Evolutionary conservation across 2,113 vertebrate species (phyloP), one percentile per base, ranked within the genome.

Genomic region (Petrocephalus zakoni): DNA sequence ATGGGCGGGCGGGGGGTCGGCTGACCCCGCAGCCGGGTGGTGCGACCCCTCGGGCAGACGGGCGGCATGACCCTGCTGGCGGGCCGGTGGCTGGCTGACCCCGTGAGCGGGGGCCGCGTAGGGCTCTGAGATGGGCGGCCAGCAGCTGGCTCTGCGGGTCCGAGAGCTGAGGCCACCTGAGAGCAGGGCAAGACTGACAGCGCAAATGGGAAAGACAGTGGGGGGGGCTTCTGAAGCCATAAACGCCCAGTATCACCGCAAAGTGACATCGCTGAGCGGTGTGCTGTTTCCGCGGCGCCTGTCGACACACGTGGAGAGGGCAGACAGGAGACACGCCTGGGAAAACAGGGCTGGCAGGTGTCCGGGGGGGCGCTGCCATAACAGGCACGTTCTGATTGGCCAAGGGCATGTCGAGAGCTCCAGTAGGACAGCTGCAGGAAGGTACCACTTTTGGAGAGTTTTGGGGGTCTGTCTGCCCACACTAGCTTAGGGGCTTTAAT

Each of bases 121-220:
- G 75, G 91, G 85, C 10, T 64, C 34, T 87, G 89, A 87, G 90
- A 91, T 87, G 84, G 91, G 88, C 93, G 93, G 92, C 93, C 94
- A 92, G 91, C 94, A 94, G 94, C 94, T 95, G 95, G 92, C 90
- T 29, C 53, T 85, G n/a, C 0, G 47, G 89, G 75, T 91, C 90
- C 90, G 91, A 94, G 94, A 1, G 85, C 55, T 85, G 88, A 89
- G 90, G 81, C 15, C 42, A 81, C 37, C 37, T 81, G 75, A 81
- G 75, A 81, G 37, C 37, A 5, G 34, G 17, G 29, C 5, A 7
- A 93, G 90, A 93, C 89, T 92, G 93, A 91, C 90, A 89, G 92
- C 91, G 91, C 91, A 92, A 88, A 90, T 92, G 93, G 88, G 89
- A 29, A 58, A 68, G 91, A 88, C 53, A 61, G 49, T 13, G 10